Base-by-base conservation (phyloP, 2,797 vertebrate genomes). In the Staurois parvus region DNA sequence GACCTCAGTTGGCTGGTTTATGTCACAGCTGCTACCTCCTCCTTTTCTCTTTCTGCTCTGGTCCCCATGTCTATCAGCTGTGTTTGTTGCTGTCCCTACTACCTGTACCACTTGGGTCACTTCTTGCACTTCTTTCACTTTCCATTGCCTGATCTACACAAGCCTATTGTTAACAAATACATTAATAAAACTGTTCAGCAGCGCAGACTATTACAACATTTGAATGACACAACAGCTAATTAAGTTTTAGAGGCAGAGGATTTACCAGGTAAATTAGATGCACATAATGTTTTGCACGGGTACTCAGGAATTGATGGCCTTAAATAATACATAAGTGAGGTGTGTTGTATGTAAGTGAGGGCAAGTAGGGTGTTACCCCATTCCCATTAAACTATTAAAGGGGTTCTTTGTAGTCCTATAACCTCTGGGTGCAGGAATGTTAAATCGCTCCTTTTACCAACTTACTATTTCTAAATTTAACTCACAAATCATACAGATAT, bases 1-100 rank as follows among this genome's bases (percentile, higher is more conserved):
- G 95, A 97, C 92, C 89, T 92, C 89, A 89, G 94, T 94, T 95
- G 93, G 90, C 93, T 90, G 86, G 91, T 92, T 93, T 91, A 92
- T 95, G 94, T 96, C 95, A 40, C 45, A 90, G 96, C 97, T 97
- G 94, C 94, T 90, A 92, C 88, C 85, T 79, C 17, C 59, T 88
- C 88, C 88, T 83, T 19, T 1, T 85, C 81, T 89, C 88, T 56
- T 85, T 72, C 79, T 88, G 70, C 89, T 86, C 32, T n/a, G 83
- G 59, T 79, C 67, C 67, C 62, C 11, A 42, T 83, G 76, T 87
- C 76, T 87, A 37, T 83, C 69, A 68, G 80, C 80, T 79, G 19
- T 72, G 29, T 83, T 48, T 83, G 80, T 87, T 83, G 75, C 80
- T 87, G 32, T 72, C 77, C 64, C 69, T 82, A 56, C 62, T 87